These are phyloP conservation scores for Stichopus horrens DNA, from an alignment of 53 echinoderm and acorn worm genomes.

Conservation along the genomic window DNA sequence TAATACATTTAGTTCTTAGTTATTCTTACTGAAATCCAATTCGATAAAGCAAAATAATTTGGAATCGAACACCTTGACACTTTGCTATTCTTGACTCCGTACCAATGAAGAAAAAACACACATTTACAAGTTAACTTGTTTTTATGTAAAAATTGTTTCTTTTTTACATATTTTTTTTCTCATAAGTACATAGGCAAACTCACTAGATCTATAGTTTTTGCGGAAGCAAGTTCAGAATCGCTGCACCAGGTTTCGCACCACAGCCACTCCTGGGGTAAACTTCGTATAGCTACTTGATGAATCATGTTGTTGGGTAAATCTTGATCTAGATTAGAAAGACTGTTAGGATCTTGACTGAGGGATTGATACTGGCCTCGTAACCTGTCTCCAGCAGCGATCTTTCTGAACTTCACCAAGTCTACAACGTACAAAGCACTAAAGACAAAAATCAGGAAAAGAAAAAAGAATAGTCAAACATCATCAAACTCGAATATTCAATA, in stretches of 20 bases:
- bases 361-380: conserved; percentile 97
- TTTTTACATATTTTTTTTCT: no score
- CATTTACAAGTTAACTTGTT: no score
- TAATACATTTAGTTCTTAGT: no score
- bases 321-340: conserved; percentile 93
- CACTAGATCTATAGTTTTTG: conserved; percentile 97
- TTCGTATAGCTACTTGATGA: conserved; percentile 88
- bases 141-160: no score
- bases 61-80: no score
- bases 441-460: no score
- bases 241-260: conserved; percentile 99
- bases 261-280: conserved; percentile 94
- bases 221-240: conserved; percentile 62
- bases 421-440: conserved; percentile 94
- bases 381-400: conserved; percentile 92
- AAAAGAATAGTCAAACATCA: background rate
- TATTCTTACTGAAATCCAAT: no score
- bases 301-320: conserved; percentile 99
- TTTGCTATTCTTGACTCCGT: no score
- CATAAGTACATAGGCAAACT: conserved; percentile 6
- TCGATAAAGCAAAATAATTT: no score
- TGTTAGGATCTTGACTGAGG: conserved; percentile 96
- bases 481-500: no score
- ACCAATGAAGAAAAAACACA: no score
- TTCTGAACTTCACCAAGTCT: conserved; percentile 92